These are phyloP conservation scores for Sebastes oblongus DNA, from an alignment of 2,797 vertebrate genomes.

Conservation along the genomic window DNA sequence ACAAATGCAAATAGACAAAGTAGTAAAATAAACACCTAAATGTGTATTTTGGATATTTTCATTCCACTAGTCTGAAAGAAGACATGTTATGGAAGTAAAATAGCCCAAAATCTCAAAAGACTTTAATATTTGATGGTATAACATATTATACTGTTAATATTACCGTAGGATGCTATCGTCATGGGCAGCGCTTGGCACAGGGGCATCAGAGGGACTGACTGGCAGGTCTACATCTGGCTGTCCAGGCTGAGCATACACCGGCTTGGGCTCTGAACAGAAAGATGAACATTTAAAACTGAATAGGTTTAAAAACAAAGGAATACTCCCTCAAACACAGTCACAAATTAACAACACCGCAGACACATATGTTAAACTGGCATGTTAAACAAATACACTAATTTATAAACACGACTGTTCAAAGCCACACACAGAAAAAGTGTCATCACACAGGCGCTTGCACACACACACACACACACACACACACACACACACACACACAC, in stretches of 20 bases:
- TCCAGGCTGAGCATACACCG: slow-evolving; percentile 96
- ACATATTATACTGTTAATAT: background rate
- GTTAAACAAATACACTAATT: background rate
- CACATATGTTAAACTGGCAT: background rate
- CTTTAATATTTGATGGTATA: background rate
- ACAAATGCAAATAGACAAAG: too few relatives aligned
- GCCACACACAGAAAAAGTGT: slow-evolving; percentile 41
- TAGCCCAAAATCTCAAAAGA: too few relatives aligned
- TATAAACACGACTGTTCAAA: background rate
- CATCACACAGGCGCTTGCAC: slow-evolving; percentile 5
- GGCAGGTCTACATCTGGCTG: slow-evolving; percentile 99
- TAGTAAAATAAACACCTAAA: too few relatives aligned
- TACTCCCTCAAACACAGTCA: background rate
- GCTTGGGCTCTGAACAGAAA: slow-evolving; percentile 90
- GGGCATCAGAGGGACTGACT: slow-evolving; percentile 95
- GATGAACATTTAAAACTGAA: background rate
- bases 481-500: background rate
- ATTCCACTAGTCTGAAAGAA: too few relatives aligned
- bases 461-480: background rate
- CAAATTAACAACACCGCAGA: background rate
- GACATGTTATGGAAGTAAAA: too few relatives aligned
- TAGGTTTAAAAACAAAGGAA: background rate
- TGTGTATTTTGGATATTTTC: too few relatives aligned
- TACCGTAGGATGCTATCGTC: slow-evolving; percentile 97
- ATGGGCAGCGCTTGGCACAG: slow-evolving; percentile 90